These are phyloP conservation scores for Agapetus fuscipes DNA, from an alignment of 2,888 invertebrate species.

Conservation along the genomic window DNA sequence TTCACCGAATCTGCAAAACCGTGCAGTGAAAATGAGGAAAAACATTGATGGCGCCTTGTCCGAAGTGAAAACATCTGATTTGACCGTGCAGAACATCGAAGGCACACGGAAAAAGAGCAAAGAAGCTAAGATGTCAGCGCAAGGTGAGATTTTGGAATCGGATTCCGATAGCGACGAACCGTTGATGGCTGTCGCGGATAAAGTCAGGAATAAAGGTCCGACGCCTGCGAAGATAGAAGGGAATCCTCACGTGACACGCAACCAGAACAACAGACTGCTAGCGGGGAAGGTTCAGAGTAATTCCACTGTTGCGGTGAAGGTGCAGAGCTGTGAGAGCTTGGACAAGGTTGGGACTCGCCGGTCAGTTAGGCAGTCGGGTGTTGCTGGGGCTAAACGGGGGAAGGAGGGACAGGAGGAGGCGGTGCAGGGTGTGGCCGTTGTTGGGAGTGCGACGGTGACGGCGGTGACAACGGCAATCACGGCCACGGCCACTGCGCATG, in stretches of 20 bases:
- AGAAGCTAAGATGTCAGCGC: background rate
- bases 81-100: constrained; percentile 6
- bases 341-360: constrained; percentile 48
- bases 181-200: constrained; percentile 57
- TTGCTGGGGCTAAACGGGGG: constrained; percentile 26
- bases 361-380: constrained; percentile 38
- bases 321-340: constrained; percentile 23
- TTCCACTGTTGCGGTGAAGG: constrained; percentile 22
- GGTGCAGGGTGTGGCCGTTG: no score
- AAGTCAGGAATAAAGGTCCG: constrained; percentile 46
- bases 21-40: constrained; percentile 21
- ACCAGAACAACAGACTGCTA: constrained; percentile 18
- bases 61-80: constrained; percentile 7
- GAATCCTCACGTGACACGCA: constrained; percentile 23
- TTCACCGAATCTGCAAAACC: constrained; percentile 31
- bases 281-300: constrained; percentile 16
- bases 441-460: no score
- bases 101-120: constrained; percentile 18
- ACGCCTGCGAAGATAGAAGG: constrained; percentile 11
- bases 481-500: constrained; percentile 26
- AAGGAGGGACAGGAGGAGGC: constrained; percentile 23
- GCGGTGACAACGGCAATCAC: no score
- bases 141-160: constrained; percentile 45
- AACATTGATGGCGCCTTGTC: constrained; percentile 6
- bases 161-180: constrained; percentile 77